Evolutionary conservation across 2,888 invertebrate species (phyloP).

Genomic region (Pimpla rufipes): DNA sequence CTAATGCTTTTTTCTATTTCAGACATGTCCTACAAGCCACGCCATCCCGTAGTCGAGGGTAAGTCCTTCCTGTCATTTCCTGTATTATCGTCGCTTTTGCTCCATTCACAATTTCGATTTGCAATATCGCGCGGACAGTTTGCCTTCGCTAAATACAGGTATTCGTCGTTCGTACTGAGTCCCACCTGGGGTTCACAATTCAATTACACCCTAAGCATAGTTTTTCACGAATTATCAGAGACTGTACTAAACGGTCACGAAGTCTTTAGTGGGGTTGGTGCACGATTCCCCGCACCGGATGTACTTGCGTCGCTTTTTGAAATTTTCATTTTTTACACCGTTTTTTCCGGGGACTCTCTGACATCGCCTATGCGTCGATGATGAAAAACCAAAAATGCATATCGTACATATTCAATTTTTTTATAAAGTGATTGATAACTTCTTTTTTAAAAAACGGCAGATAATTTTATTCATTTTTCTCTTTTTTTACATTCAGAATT

Average conservation of each 20-base stretch:
- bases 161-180: conserved; percentile 4
- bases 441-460: too few relatives aligned
- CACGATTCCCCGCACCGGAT: neutral
- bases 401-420: too few relatives aligned
- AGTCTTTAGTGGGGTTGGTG: conserved; percentile 40
- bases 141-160: conserved; percentile 11
- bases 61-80: conserved; percentile 78
- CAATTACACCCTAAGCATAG: conserved; percentile 67
- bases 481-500: too few relatives aligned
- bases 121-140: neutral
- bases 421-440: too few relatives aligned
- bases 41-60: conserved; percentile 89
- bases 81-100: neutral
- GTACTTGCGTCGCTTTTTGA: too few relatives aligned
- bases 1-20: conserved; percentile 85
- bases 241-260: conserved; percentile 61
- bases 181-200: conserved; percentile 55
- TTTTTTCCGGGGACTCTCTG: too few relatives aligned
- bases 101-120: neutral
- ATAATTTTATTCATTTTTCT: too few relatives aligned
- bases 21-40: conserved; percentile 89
- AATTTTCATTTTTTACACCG: too few relatives aligned
- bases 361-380: too few relatives aligned
- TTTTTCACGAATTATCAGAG: conserved; percentile 20
- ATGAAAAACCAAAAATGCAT: too few relatives aligned